Evolutionary conservation across 2,797 vertebrate genomes (phyloP), one percentile per base, ranked within the genome.

Genomic region (Eptatretus atami): DNA sequence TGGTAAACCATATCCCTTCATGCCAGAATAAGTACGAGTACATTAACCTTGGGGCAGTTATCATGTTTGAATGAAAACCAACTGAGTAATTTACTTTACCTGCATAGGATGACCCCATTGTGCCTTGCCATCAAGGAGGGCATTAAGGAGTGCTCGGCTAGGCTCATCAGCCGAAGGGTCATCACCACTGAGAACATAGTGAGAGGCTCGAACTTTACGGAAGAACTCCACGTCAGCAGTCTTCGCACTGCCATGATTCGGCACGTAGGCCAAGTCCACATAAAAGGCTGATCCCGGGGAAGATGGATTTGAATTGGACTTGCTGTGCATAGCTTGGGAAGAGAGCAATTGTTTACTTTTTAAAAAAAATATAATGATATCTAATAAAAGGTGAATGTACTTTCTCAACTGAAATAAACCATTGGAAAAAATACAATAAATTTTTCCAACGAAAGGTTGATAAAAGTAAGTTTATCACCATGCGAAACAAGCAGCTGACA

Each of bases 21-120:
- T 44, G 31, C 31, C 31, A 44, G 31, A 44, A 44, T 8, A 44
- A 44, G 31, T 44, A 44, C 31, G 31, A 44, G 31, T 44, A 44
- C 31, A 44, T 44, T 44, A 44, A 44, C 31, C 6, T 44, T 44
- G 31, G 31, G 3, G 31, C 31, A 44, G 31, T 44, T 44, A 44
- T 44, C 31, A 44, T 44, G 6, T 44, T 44, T 44, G 31, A 44
- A 44, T 44, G 31, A 44, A 44, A 44, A 44, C 31, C 31, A 5
- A 44, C 31, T 44, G 4, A 44, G 31, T 8, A 44, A 44, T 44
- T 44, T 44, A 44, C 31, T 2, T 70, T 76, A 99, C 92, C 86
- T 94, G 92, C 52, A 88, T 77, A 73, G 94, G 94, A 67, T 88
- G 83, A 63, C 86, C 90, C 92, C 92, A 99, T 67, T 96, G 90